Conservation (phyloP, 2,888 invertebrate species). For the Pachycephus smyrnensis region DNA sequence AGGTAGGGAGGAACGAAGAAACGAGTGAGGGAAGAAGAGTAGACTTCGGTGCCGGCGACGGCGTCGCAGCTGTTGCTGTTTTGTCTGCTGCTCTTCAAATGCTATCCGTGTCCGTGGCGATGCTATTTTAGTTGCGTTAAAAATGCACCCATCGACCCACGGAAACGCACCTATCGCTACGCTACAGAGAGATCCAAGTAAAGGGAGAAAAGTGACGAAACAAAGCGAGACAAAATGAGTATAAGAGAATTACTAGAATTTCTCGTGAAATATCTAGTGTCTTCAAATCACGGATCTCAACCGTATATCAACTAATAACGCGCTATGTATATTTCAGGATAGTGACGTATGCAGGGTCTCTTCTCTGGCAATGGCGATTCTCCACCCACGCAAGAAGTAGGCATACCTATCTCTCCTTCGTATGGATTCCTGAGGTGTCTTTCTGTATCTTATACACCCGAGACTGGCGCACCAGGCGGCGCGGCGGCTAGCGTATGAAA, state of each 20-base stretch:
- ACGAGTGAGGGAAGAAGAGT: conserved; percentile 25
- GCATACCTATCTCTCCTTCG: background rate
- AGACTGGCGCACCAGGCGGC: background rate
- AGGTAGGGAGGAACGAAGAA: conserved; percentile 16
- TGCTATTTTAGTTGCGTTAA: conserved; percentile 65
- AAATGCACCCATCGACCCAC: conserved; percentile 62
- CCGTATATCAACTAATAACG: background rate
- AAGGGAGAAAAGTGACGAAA: background rate
- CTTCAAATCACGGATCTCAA: background rate
- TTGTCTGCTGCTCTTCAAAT: conserved; percentile 47
- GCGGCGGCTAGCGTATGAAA: conserved; percentile 7
- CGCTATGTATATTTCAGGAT: background rate
- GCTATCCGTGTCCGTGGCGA: conserved; percentile 40
- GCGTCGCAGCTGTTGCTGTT: conserved; percentile 57
- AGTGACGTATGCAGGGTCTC: background rate
- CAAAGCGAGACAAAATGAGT: background rate
- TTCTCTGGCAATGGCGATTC: conserved; percentile 18
- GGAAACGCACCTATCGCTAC: conserved; percentile 50
- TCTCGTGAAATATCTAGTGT: background rate
- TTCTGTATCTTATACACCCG: background rate
- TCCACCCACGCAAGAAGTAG: conserved; percentile 28
- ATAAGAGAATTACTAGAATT: background rate
- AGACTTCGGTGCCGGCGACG: conserved; percentile 42
- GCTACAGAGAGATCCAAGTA: background rate
- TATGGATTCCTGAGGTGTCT: background rate